Evolutionary conservation across 2,113 vertebrate species (phyloP), one percentile per base, ranked within the genome.

Genomic region (Oxyura jamaicensis): DNA sequence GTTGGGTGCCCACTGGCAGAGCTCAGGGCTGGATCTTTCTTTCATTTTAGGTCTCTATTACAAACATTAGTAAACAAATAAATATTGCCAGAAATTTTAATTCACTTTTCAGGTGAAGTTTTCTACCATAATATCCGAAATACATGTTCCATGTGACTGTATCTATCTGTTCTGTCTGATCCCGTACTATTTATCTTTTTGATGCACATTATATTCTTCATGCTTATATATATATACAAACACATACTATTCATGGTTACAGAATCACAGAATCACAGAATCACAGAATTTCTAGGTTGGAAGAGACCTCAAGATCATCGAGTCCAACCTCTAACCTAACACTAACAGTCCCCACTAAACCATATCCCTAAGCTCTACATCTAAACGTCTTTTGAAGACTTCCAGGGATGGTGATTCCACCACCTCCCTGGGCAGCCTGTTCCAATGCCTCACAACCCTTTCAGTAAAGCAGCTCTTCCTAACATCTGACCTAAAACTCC

Each of bases 141-240:
- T 56, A 16, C 0, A 0, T 41, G 13, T 79, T 59, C 39, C 35
- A 5, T 52, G 8, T 58, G 77, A 62, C 8, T 23, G 14, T 28
- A 26, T 75, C 18, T 26, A 26, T 75, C 18, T 66, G 18, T 11
- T 91, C 69, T 69, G 60, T 22, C 22, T 91, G 25, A 50, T 50
- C 25, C 48, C 6, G 12, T 50, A 50, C 22, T 50, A 13, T 50
- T 73, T 74, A 77, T 66, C 19, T 84, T 79, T 66, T 66, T n/a
- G n/a, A 35, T 31, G 41, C 10, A 0, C 11, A 55, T 4, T 18
- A 10, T 29, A 4, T 73, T 91, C 29, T 46, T 75, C 19, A 6
- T 31, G 39, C 48, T 68, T n/a, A 33, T 59, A 89, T 13, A 46
- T 10, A 7, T 20, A 3, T 4, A 26, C 39, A 39, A 26, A 39